Conservation (phyloP, 2,888 invertebrate species). For the Phragmatobia fuliginosa region DNA sequence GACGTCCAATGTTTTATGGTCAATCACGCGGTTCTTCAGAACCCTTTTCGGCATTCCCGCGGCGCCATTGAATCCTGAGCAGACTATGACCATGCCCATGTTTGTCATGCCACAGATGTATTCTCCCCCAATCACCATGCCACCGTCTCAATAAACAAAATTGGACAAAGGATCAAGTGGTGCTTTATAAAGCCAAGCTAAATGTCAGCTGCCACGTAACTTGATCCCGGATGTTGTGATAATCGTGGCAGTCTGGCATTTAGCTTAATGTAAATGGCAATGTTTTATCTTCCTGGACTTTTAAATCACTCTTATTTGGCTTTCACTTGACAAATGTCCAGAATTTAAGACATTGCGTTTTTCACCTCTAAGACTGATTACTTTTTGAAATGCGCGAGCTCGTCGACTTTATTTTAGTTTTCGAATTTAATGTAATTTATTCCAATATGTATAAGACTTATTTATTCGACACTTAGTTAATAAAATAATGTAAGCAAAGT, state of each 20-base stretch:
- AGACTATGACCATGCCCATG: constrained; percentile 81
- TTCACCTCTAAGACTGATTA: constrained; percentile 74
- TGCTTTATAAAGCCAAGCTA: constrained; percentile 69
- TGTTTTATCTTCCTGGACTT: constrained; percentile 74
- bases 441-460: constrained; percentile 74
- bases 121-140: constrained; percentile 46
- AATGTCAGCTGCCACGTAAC: constrained; percentile 83
- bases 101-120: constrained; percentile 81
- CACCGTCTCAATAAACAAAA: constrained; percentile 69
- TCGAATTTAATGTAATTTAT: constrained; percentile 69
- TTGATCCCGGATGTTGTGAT: constrained; percentile 70
- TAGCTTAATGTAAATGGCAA: constrained; percentile 72
- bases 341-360: constrained; percentile 71
- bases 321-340: constrained; percentile 50
- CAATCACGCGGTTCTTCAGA: constrained; percentile 85
- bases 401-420: constrained; percentile 81
- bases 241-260: constrained; percentile 83
- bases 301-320: constrained; percentile 41
- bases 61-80: constrained; percentile 74
- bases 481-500: constrained; percentile 59
- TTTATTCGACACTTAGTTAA: constrained; percentile 82
- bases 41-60: constrained; percentile 80
- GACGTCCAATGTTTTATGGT: constrained; percentile 86
- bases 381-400: constrained; percentile 78
- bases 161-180: constrained; percentile 85